Base-by-base conservation (phyloP, 2,888 invertebrate genomes). In the Holacanthella duospinosa region DNA sequence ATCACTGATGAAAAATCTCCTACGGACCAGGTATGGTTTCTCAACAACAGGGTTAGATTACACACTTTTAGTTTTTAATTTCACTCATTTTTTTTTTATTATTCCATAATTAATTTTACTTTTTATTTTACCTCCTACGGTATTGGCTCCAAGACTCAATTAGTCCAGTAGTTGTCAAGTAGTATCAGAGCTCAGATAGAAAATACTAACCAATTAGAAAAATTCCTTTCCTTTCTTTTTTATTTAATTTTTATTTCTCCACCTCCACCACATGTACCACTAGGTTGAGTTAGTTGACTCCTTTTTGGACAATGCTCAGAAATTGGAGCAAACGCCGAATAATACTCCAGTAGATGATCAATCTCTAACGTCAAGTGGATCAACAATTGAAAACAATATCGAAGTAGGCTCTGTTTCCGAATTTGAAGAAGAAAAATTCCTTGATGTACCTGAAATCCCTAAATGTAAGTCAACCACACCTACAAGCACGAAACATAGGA, bases 1-100 rank as follows among this genome's bases (percentile, higher is more conserved):
- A 68, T 68, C 59, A 66, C 60, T 60, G 68, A 69, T 48, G 71
- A 71, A 60, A 65, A 67, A n/a, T 71, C 71, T 29, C 71, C 71
- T 54, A 68, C 70, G 59, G 36, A 29, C 3, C 69, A 71, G 71
- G 71, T 71, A 62, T 29, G 67, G 27, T 25, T 25, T 25, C n/a
- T 54, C 24, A 24, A 19, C 27, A 3, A 2, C 55, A n/a, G n/a
- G n/a, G n/a, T n/a, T n/a, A n/a, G n/a, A n/a, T n/a, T n/a, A n/a
- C n/a, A n/a, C n/a, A n/a, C n/a, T n/a, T n/a, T n/a, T n/a, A n/a
- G n/a, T n/a, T n/a, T n/a, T n/a, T n/a, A n/a, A n/a, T 19, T 55
- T 53, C 27, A 55, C 29, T 27, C 27, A n/a, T 29, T 56, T 56
- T 56, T 29, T n/a, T 24, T 28, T 59, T 43, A n/a, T 43, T 29